These are phyloP conservation scores for Strigops habroptila DNA, from an alignment of 2,113 vertebrate species.

Conservation along the genomic window DNA sequence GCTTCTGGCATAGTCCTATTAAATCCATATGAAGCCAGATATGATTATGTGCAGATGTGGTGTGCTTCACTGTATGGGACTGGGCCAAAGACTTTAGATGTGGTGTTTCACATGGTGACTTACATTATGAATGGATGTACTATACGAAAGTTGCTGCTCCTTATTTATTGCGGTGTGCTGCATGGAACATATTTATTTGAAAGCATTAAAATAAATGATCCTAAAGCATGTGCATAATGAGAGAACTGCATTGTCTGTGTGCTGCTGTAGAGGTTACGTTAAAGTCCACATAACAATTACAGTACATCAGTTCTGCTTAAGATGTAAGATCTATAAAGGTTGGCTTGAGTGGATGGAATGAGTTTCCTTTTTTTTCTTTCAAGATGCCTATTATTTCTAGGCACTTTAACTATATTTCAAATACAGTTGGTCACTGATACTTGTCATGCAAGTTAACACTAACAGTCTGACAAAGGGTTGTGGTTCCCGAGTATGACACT, in stretches of 20 bases:
- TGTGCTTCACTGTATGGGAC: slow-evolving; percentile 69
- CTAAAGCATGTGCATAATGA: slow-evolving; percentile 78
- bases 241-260: slow-evolving; percentile 70
- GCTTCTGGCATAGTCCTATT: slow-evolving; percentile 76
- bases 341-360: slow-evolving; percentile 59
- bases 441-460: slow-evolving; percentile 70
- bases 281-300: slow-evolving; percentile 69
- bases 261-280: slow-evolving; percentile 67
- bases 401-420: slow-evolving; percentile 73
- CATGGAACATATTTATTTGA: slow-evolving; percentile 84
- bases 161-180: slow-evolving; percentile 82
- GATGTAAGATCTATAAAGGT: slow-evolving; percentile 55
- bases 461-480: slow-evolving; percentile 50
- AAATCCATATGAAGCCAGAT: slow-evolving; percentile 81
- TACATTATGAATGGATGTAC: slow-evolving; percentile 80
- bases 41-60: slow-evolving; percentile 82
- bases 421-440: slow-evolving; percentile 54
- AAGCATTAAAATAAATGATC: slow-evolving; percentile 82
- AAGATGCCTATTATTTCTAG: slow-evolving; percentile 71
- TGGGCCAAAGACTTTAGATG: slow-evolving; percentile 76
- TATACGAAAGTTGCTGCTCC: slow-evolving; percentile 74
- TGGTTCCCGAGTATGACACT: slow-evolving; percentile 54
- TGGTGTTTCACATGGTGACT: slow-evolving; percentile 79
- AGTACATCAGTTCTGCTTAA: slow-evolving; percentile 57
- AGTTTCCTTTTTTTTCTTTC: slow-evolving; percentile 29